Percentiles rank a stretch among this genome's conserved stretches.
phyloP scores from a whole-genome alignment of 2,113 vertebrate species.

The Nesogale talazaci region DNA sequence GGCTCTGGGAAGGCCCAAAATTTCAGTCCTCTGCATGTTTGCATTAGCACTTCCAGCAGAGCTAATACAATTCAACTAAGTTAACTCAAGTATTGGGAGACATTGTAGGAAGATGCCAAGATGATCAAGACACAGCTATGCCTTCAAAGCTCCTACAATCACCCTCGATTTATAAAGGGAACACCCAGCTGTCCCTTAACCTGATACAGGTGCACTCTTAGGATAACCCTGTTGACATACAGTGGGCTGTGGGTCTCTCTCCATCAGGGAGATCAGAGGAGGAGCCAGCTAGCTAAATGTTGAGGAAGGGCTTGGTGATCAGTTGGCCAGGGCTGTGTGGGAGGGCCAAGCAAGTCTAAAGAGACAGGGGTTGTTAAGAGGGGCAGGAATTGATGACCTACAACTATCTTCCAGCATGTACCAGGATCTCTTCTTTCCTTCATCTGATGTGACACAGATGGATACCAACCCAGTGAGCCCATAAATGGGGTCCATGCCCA shows the following conservation, averaged over 20 bases:
- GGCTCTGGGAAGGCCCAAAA: too few species aligned
- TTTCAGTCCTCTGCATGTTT: accelerated
- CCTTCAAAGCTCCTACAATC: not conserved
- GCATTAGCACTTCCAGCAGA: not conserved
- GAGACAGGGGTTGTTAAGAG: not conserved
- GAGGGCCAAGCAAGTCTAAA: not conserved
- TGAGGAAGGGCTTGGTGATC: not conserved
- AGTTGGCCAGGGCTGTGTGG: not conserved
- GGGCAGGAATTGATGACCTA: not conserved
- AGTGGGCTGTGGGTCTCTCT: not conserved
- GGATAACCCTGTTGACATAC: not conserved
- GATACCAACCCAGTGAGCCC: not conserved
- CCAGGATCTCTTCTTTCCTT: not conserved
- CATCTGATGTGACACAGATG: not conserved
- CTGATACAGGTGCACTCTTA: not conserved
- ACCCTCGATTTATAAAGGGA: not conserved
- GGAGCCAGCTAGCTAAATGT: not conserved
- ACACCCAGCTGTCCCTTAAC: not conserved
- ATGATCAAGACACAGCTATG: not conserved
- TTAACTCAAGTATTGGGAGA: not conserved
- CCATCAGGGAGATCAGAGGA: not conserved
- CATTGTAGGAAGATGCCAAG: not conserved
- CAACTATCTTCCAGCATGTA: not conserved
- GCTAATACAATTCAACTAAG: not conserved
- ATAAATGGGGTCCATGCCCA: not conserved